phyloP scores from a whole-genome alignment of 1,140 invertebrate species.

The Metopolophium dirhodum region DNA sequence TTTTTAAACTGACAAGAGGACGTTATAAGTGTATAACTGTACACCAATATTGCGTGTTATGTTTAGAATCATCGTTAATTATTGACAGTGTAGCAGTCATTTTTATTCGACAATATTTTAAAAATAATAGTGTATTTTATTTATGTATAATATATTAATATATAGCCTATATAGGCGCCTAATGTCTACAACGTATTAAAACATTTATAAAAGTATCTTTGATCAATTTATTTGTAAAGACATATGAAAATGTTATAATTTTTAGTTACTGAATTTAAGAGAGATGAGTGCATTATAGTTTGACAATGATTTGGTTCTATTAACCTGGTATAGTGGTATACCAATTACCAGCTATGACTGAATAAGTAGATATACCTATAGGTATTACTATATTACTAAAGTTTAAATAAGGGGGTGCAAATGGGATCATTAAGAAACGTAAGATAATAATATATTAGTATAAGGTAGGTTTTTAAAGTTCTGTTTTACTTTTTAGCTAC shows the following conservation, averaged over 20 bases:
- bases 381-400: not conserved
- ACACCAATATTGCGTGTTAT: not conserved
- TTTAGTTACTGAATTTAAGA: not conserved
- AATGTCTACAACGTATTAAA: not conserved
- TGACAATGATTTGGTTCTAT: too few species aligned
- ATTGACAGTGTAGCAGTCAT: not conserved
- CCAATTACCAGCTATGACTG: too few species aligned
- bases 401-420: not conserved
- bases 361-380: too few species aligned
- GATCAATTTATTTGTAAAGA: not conserved
- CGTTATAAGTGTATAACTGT: not conserved
- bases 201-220: not conserved
- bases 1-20: conserved; percentile 30
- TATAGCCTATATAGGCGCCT: not conserved
- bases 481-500: not conserved
- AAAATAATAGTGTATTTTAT: not conserved
- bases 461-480: not conserved
- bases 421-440: not conserved
- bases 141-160: not conserved
- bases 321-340: too few species aligned
- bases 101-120: not conserved
- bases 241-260: not conserved
- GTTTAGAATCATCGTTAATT: not conserved
- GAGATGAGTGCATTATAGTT: too few species aligned
- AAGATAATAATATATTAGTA: too few species aligned